A percentile compares a stretch with the other conserved stretches of the same genome.
Evolutionary conservation across 2,797 vertebrate species (phyloP).

Genomic region (Harpagifer antarcticus): DNA sequence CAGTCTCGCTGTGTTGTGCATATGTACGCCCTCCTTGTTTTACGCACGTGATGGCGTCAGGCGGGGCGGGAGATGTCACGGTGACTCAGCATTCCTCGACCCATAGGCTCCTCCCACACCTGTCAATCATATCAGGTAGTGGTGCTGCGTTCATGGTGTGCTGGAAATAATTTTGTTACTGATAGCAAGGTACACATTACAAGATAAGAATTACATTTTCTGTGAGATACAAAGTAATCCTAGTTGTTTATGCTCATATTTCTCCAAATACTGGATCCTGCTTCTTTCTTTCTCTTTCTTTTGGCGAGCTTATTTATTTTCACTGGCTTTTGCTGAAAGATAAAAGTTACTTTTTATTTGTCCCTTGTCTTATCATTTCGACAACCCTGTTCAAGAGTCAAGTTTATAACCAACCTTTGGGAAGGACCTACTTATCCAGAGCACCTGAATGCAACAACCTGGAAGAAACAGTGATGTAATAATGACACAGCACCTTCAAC

Average conservation of each 20-base stretch:
- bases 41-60: conserved; percentile 71
- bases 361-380: no score
- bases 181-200: not conserved
- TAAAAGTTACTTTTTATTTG: no score
- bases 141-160: not conserved
- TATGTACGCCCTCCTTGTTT: conserved; percentile 41
- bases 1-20: conserved; percentile 30
- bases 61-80: conserved; percentile 66
- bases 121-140: conserved; percentile 1
- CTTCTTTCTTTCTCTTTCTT: not conserved
- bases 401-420: not conserved
- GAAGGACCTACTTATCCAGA: not conserved
- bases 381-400: no score
- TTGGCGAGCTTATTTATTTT: not conserved
- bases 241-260: not conserved
- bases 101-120: conserved; percentile 16
- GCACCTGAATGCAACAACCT: not conserved
- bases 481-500: conserved; percentile 30
- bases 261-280: no score
- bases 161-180: not conserved
- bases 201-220: not conserved
- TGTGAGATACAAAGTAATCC: not conserved
- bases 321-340: not conserved
- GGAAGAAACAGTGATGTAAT: not conserved
- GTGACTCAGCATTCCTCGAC: conserved; percentile 81